Evolutionary conservation across 2,113 vertebrate species (phyloP).

Genomic region (Tychaedon coryphoeus): DNA sequence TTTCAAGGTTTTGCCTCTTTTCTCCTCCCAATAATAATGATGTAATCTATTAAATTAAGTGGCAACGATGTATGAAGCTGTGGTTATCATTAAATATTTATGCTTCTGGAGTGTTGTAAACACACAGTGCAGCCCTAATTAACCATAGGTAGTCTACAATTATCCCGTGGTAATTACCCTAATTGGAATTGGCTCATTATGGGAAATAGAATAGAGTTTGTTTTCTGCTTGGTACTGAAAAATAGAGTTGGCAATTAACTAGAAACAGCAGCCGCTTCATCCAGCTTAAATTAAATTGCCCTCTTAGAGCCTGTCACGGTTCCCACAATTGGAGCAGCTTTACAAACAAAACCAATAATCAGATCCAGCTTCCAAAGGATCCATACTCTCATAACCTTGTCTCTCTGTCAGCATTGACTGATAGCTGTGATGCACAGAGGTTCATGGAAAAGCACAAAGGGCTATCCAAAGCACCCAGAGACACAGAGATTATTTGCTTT

Average conservation of each 20-base stretch:
- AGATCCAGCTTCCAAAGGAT: neutral
- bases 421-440: neutral
- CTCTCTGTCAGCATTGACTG: neutral
- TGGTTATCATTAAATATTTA: conserved; percentile 62
- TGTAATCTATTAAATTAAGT: conserved; percentile 48
- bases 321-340: conserved; percentile 37
- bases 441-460: neutral
- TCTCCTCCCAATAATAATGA: neutral
- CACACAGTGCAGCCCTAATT: conserved; percentile 50
- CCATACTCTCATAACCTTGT: neutral
- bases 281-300: conserved; percentile 5
- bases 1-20: neutral
- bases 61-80: conserved; percentile 13
- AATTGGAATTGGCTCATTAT: conserved; percentile 27
- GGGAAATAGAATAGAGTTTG: conserved; percentile 34
- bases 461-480: neutral
- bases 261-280: conserved; percentile 42
- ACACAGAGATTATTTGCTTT: neutral
- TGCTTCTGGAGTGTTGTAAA: conserved; percentile 26
- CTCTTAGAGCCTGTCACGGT: conserved; percentile 15
- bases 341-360: conserved; percentile 5
- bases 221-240: conserved; percentile 37
- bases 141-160: conserved; percentile 47
- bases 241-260: conserved; percentile 42
- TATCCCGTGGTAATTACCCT: conserved; percentile 28